A percentile compares a stretch with the other conserved stretches of the same genome.
Evolutionary conservation across 2,797 vertebrate genomes (phyloP).

Genomic region (Pachyuromys duprasi): DNA sequence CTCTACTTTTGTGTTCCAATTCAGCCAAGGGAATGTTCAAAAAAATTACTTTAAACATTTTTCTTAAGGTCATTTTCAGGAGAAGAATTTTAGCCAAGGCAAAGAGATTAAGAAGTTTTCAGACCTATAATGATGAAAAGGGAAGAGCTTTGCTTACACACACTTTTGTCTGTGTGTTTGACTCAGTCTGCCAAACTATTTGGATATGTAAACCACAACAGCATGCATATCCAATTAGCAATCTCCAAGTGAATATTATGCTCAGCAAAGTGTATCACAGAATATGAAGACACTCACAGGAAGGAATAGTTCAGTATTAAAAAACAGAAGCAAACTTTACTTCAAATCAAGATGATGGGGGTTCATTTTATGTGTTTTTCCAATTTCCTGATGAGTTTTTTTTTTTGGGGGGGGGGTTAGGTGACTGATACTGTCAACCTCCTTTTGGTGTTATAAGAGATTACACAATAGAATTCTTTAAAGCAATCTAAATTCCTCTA

Average conservation of each 20-base stretch:
- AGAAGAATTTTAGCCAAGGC: not conserved
- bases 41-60: not conserved
- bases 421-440: not conserved
- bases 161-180: not conserved
- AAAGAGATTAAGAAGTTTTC: not conserved
- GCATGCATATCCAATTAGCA: not conserved
- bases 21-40: not conserved
- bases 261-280: not conserved
- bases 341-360: conserved; percentile 17
- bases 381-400: not conserved
- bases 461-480: not conserved
- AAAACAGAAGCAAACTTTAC: conserved; percentile 3
- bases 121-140: not conserved
- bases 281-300: not conserved
- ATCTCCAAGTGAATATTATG: not conserved
- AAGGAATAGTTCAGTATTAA: conserved; percentile 40
- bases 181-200: not conserved
- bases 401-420: no score
- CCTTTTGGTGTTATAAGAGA: not conserved
- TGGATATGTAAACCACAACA: not conserved
- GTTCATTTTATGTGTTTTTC: not conserved
- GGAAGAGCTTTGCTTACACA: not conserved
- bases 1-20: not conserved
- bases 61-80: not conserved
- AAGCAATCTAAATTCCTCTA: conserved; percentile 36